These are phyloP conservation scores for Luidia sarsii DNA, from an alignment of 53 echinoderm and acorn worm genomes.

Conservation along the genomic window DNA sequence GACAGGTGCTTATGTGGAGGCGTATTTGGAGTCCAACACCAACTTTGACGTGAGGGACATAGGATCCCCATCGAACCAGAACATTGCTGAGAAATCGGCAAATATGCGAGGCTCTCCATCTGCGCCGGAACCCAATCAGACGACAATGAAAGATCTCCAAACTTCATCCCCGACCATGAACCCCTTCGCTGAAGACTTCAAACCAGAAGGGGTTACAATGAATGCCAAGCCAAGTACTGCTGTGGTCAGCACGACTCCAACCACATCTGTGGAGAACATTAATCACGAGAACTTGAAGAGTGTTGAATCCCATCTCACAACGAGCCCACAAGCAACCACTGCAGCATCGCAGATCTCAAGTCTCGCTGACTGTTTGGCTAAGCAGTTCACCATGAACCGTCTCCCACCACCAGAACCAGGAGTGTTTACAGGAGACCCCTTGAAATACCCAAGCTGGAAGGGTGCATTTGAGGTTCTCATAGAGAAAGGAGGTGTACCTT, in stretches of 20 bases:
- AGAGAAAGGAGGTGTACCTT: slow-evolving; percentile 16
- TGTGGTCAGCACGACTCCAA: too few relatives aligned
- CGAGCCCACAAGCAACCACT: not conserved
- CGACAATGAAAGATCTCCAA: not conserved
- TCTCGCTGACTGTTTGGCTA: slow-evolving; percentile 17
- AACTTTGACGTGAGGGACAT: too few relatives aligned
- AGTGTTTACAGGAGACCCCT: slow-evolving; percentile 53
- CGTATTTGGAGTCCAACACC: not conserved
- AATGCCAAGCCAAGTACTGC: not conserved
- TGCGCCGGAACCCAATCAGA: not conserved
- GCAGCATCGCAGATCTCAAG: not conserved
- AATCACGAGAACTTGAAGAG: not conserved
- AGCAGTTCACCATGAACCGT: slow-evolving; percentile 3
- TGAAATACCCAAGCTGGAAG: slow-evolving; percentile 45
- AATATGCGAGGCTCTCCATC: not conserved
- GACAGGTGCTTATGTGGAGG: not conserved
- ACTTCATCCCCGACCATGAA: not conserved
- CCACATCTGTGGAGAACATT: not conserved
- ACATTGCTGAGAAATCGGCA: too few relatives aligned
- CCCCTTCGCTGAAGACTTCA: not conserved
- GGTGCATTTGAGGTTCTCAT: slow-evolving; percentile 50
- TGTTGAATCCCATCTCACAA: not conserved
- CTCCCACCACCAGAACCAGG: slow-evolving; percentile 58
- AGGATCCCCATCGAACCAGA: too few relatives aligned
- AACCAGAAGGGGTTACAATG: not conserved